A percentile compares a stretch with the other conserved stretches of the same genome.
Evolutionary conservation across 2,888 invertebrate genomes (phyloP).

Genomic region (Orthonevra nobilis): DNA sequence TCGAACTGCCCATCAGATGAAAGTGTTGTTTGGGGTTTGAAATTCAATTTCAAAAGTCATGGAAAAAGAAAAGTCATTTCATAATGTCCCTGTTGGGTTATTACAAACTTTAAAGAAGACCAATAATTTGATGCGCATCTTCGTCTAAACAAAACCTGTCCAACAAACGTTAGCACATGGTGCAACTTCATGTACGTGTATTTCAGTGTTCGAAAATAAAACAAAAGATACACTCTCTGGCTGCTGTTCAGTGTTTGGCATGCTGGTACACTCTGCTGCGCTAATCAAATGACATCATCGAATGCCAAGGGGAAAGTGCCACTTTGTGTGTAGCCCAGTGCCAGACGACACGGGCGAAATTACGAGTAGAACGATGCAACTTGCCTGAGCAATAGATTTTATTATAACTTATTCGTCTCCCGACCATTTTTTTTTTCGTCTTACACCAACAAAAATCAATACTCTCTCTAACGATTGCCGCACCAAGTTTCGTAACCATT

Average conservation of each 20-base stretch:
- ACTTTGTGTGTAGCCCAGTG: no score
- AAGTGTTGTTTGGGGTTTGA: constrained; percentile 36
- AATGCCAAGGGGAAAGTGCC: constrained; percentile 63
- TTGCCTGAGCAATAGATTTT: constrained; percentile 1
- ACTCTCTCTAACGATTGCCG: constrained; percentile 19
- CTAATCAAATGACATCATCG: constrained; percentile 68
- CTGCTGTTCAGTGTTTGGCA: constrained; percentile 10
- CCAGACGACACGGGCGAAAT: constrained; percentile 21
- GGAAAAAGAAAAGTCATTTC: constrained; percentile 17
- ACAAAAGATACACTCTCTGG: constrained; percentile 41
- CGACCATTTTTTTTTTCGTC: constrained; percentile 19
- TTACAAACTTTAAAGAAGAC: constrained; percentile 10
- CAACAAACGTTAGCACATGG: constrained; percentile 45
- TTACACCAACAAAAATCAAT: constrained; percentile 33
- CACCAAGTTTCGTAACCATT: constrained; percentile 55
- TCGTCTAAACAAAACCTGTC: constrained; percentile 48
- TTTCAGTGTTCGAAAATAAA: constrained; percentile 43
- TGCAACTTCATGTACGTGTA: constrained; percentile 38
- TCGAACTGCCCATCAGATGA: constrained; percentile 9
- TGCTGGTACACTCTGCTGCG: constrained; percentile 46
- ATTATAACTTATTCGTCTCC: not conserved
- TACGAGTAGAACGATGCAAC: constrained; percentile 50
- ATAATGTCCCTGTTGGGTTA: no score
- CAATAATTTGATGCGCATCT: constrained; percentile 33
- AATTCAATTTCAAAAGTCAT: constrained; percentile 47